Percentiles rank a stretch among this genome's conserved stretches.
Conservation (phyloP, 2,797 vertebrate genomes). For the Choloepus didactylus region DNA sequence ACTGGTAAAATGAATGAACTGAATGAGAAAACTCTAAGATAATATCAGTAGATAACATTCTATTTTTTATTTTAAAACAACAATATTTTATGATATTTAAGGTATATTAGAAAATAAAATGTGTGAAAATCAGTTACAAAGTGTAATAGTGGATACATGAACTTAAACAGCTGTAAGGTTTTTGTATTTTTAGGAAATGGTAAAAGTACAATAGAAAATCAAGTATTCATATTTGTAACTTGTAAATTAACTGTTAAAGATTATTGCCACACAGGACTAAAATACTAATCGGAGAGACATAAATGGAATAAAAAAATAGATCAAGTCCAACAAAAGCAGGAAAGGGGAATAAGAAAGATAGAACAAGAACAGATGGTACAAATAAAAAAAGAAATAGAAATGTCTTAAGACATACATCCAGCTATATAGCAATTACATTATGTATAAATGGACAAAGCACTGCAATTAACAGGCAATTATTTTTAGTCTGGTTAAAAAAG, state of each 20-base stretch:
- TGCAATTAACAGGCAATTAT: background rate
- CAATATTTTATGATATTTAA: background rate
- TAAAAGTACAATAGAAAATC: background rate
- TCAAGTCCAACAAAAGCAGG: background rate
- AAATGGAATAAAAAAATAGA: background rate
- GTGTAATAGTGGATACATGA: background rate
- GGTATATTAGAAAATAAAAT: background rate
- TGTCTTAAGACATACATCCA: background rate
- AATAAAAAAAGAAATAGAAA: background rate
- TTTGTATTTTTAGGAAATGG: background rate
- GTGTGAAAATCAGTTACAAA: background rate
- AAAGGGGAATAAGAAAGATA: background rate
- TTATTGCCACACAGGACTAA: background rate
- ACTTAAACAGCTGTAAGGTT: background rate
- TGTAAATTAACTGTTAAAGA: background rate
- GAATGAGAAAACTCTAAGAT: background rate
- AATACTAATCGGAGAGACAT: background rate
- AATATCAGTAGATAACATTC: background rate
- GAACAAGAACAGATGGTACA: background rate
- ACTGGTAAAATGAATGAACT: background rate
- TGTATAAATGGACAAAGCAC: background rate
- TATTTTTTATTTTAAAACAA: background rate
- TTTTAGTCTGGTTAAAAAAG: background rate
- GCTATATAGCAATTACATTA: background rate
- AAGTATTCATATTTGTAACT: background rate